Conservation (phyloP, 1,140 invertebrate species). For the Listronotus bonariensis region DNA sequence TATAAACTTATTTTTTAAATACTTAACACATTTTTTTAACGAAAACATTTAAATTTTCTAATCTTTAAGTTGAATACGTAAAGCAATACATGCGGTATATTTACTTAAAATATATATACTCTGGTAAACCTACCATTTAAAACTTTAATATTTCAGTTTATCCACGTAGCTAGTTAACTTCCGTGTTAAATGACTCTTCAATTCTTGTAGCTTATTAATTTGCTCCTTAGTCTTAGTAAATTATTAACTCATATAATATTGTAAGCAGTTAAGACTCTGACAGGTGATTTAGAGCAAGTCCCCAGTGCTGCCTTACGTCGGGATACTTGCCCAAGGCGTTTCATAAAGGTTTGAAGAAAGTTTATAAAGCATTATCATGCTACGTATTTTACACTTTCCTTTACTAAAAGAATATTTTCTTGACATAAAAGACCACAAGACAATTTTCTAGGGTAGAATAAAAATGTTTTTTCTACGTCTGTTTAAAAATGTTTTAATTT, state of each 20-base stretch:
- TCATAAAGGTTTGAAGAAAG: constrained; percentile 9
- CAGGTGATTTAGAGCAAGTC: constrained; percentile 27
- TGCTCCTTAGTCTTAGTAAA: constrained; percentile 25
- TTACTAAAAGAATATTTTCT: too few relatives aligned
- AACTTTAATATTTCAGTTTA: constrained; percentile 16
- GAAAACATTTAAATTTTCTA: too few relatives aligned
- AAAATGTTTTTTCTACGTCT: too few relatives aligned
- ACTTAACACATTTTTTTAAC: too few relatives aligned
- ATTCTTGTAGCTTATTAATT: constrained; percentile 28
- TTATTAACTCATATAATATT: constrained; percentile 30
- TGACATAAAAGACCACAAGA: too few relatives aligned
- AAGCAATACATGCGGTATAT: too few relatives aligned
- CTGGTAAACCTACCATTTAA: background rate
- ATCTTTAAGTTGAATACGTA: too few relatives aligned
- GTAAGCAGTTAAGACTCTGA: constrained; percentile 30
- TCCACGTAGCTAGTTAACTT: constrained; percentile 14
- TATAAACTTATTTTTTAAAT: too few relatives aligned
- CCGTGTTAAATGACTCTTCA: constrained; percentile 27
- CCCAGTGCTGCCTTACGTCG: background rate
- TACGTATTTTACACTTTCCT: too few relatives aligned
- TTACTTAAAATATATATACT: background rate
- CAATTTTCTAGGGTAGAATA: too few relatives aligned
- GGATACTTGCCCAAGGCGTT: constrained; percentile 7
- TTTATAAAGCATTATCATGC: constrained; percentile 2
- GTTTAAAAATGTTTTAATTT: too few relatives aligned